Evolutionary conservation across 2,888 invertebrate genomes (phyloP).

Genomic region (Mylabris sibirica): DNA sequence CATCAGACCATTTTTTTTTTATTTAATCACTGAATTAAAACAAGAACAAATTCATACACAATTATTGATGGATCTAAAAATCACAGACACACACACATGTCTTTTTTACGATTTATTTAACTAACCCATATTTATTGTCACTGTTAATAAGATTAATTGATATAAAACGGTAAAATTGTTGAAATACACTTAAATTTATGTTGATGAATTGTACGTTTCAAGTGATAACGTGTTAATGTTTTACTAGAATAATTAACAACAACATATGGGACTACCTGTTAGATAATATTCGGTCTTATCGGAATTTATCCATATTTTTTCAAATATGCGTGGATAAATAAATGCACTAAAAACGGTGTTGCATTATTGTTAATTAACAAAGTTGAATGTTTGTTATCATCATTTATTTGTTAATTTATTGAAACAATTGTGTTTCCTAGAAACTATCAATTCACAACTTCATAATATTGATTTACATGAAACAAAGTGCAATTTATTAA

Average conservation of each 20-base stretch:
- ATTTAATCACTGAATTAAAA: neutral
- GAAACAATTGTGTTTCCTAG: too few relatives aligned
- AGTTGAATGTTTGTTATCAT: too few relatives aligned
- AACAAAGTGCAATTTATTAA: too few relatives aligned
- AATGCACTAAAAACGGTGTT: neutral
- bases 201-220: neutral
- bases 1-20: neutral
- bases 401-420: too few relatives aligned
- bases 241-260: slow-evolving; percentile 12
- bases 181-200: neutral
- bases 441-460: too few relatives aligned
- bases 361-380: neutral
- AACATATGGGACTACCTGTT: slow-evolving; percentile 17
- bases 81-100: neutral
- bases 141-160: too few relatives aligned
- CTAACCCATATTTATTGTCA: slow-evolving; percentile 12
- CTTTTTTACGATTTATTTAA: neutral
- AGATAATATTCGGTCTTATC: neutral
- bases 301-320: neutral
- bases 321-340: neutral
- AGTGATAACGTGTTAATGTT: slow-evolving; percentile 10
- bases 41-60: neutral
- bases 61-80: neutral
- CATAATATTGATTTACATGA: too few relatives aligned
- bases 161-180: neutral